Evolutionary conservation across 2,797 vertebrate genomes (phyloP).

Genomic region (Anabas testudineus): DNA sequence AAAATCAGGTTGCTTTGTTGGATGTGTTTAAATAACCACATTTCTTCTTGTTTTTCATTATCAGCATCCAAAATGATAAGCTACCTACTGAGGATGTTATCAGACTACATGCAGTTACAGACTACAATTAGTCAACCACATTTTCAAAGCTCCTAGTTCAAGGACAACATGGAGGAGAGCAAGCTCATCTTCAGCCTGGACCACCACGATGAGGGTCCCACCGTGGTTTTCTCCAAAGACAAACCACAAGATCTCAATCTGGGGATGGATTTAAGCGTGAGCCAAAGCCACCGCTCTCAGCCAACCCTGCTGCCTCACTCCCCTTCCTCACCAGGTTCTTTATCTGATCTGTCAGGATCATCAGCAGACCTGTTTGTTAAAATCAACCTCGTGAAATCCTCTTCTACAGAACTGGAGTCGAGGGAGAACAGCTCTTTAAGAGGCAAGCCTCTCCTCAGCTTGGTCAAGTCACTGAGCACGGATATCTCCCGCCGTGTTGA

Average conservation of each 20-base stretch:
- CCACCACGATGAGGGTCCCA: slow-evolving; percentile 62
- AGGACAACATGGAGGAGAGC: slow-evolving; percentile 70
- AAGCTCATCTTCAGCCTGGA: slow-evolving; percentile 80
- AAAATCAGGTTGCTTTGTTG: not conserved
- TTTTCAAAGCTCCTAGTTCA: slow-evolving; percentile 26
- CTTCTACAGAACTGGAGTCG: slow-evolving; percentile 80
- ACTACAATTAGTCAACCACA: not conserved
- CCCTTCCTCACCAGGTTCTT: slow-evolving; percentile 75
- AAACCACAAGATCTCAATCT: slow-evolving; percentile 52
- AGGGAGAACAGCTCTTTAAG: slow-evolving; percentile 66
- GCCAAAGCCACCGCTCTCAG: slow-evolving; percentile 50
- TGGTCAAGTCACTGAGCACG: slow-evolving; percentile 87
- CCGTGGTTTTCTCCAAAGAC: slow-evolving; percentile 70
- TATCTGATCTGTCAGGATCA: slow-evolving; percentile 72
- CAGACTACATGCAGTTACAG: slow-evolving; percentile 2
- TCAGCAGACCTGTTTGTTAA: slow-evolving; percentile 50
- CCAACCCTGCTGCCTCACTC: slow-evolving; percentile 67
- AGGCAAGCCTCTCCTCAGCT: slow-evolving; percentile 81
- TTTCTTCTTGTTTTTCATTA: slow-evolving; percentile 32
- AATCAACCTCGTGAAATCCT: slow-evolving; percentile 83
- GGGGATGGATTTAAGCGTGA: slow-evolving; percentile 69
- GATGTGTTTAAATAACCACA: not conserved
- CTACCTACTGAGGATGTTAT: slow-evolving; percentile 1
- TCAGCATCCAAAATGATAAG: slow-evolving; percentile 34
- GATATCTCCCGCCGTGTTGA: slow-evolving; percentile 84